phyloP scores from a whole-genome alignment of 1,140 invertebrate species.

The Drosophila ambigua region DNA sequence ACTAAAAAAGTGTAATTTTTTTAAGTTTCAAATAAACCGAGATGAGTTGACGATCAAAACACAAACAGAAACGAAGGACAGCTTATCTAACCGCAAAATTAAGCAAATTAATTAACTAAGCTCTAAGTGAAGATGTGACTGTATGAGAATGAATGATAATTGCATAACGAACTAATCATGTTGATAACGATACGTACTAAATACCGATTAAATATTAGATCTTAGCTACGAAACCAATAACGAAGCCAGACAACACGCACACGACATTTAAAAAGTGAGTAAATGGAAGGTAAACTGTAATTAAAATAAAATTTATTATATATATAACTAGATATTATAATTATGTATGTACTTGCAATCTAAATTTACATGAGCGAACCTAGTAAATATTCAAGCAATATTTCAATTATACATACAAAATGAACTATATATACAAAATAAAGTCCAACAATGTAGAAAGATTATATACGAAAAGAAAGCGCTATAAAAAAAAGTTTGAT shows the following conservation, averaged over 20 bases:
- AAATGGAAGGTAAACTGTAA: slow-evolving; percentile 69
- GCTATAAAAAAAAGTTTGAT: background rate
- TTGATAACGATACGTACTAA: slow-evolving; percentile 70
- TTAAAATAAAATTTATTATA: slow-evolving; percentile 59
- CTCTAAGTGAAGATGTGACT: slow-evolving; percentile 1
- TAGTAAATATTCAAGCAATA: slow-evolving; percentile 71
- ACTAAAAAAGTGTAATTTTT: slow-evolving; percentile 78
- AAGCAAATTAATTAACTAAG: slow-evolving; percentile 5
- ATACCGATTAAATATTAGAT: slow-evolving; percentile 66
- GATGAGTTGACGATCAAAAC: slow-evolving; percentile 72
- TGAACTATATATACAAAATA: slow-evolving; percentile 62
- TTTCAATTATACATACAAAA: slow-evolving; percentile 66
- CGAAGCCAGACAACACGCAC: slow-evolving; percentile 48
- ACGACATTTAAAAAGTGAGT: slow-evolving; percentile 66
- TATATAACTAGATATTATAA: slow-evolving; percentile 48
- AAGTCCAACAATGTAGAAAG: slow-evolving; percentile 76
- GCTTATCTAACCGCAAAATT: slow-evolving; percentile 65
- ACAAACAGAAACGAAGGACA: slow-evolving; percentile 19
- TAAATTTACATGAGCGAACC: slow-evolving; percentile 47
- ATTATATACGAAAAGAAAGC: slow-evolving; percentile 50
- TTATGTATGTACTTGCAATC: slow-evolving; percentile 65
- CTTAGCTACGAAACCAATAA: slow-evolving; percentile 56
- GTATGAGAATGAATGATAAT: slow-evolving; percentile 3
- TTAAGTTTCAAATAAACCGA: slow-evolving; percentile 80
- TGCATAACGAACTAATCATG: slow-evolving; percentile 48